Base-by-base conservation (phyloP, 2,888 invertebrate genomes). In the Helleia helle region DNA sequence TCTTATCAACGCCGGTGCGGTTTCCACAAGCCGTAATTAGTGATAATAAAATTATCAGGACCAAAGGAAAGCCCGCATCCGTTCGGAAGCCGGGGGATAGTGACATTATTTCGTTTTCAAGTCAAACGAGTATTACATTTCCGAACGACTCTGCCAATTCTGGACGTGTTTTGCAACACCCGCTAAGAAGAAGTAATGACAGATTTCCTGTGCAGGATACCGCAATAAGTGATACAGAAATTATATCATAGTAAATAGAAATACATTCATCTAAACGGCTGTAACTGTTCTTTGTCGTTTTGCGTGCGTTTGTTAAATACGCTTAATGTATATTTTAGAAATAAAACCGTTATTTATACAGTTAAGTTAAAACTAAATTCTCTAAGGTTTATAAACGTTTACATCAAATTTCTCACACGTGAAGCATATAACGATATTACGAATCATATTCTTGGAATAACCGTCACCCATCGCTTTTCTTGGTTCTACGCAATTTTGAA, bases 111-210 rank as follows among this genome's bases (percentile, higher is more conserved):
- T 46, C 48, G 41, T 41, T 42, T 44, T 43, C 43, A 41, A 41
- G 46, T 45, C 43, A 36, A 40, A 41, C 50, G 22, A 41, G 36
- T 45, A 45, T 44, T 43, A 48, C 49, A 57, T 65, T 71, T 68
- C 61, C 63, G 62, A 70, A 65, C 71, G 68, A 68, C 70, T 68
- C 65, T 62, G 58, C 59, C 59, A 60, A 65, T 65, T 71, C 62
- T 54, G 52, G 62, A 59, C 56, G 50, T 47, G 38, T 36, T 24
- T 22, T 25, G 31, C 30, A 17, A 40, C 48, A 46, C 44, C 46
- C 43, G 49, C 46, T 37, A 45, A 39, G 49, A 46, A 43, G n/a
- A 50, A 39, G 40, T 47, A 49, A 50, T 48, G 46, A 50, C 41
- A 47, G 42, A 43, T 46, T 48, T 48, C 48, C 48, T n/a, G 50